Conservation (phyloP, 2,888 invertebrate species). For the Tridacna crocea region DNA sequence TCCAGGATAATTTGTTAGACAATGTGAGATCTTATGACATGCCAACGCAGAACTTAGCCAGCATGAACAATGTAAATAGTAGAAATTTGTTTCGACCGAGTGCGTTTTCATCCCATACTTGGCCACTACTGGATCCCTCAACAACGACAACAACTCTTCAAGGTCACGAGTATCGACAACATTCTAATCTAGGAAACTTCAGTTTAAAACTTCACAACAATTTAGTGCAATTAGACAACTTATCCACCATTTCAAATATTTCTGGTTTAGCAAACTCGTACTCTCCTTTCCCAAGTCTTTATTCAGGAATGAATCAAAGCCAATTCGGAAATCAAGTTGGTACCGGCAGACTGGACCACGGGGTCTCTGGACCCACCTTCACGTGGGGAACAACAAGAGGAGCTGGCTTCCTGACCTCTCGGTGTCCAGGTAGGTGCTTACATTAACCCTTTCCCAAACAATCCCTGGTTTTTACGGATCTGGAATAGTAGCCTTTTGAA, state of each 20-base stretch:
- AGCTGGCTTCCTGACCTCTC: slow-evolving; percentile 49
- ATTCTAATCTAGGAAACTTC: slow-evolving; percentile 46
- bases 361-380: slow-evolving; percentile 47
- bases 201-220: slow-evolving; percentile 60
- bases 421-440: slow-evolving; percentile 54
- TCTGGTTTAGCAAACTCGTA: slow-evolving; percentile 50
- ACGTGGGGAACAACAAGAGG: slow-evolving; percentile 51
- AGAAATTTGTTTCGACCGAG: slow-evolving; percentile 48
- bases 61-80: slow-evolving; percentile 43
- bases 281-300: slow-evolving; percentile 52
- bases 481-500: too few species aligned
- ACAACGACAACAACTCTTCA: slow-evolving; percentile 25
- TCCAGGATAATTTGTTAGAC: slow-evolving; percentile 60
- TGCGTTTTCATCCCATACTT: slow-evolving; percentile 36
- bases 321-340: slow-evolving; percentile 39
- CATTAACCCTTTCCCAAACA: too few species aligned
- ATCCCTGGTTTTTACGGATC: too few species aligned
- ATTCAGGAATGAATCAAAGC: slow-evolving; percentile 45
- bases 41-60: slow-evolving; percentile 48
- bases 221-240: slow-evolving; percentile 57
- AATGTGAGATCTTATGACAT: slow-evolving; percentile 56
- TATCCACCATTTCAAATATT: slow-evolving; percentile 47
- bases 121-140: slow-evolving; percentile 49
- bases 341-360: slow-evolving; percentile 46
- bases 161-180: slow-evolving; percentile 40